Conservation (phyloP, 2,888 invertebrate species). For the Noctua janthina region DNA sequence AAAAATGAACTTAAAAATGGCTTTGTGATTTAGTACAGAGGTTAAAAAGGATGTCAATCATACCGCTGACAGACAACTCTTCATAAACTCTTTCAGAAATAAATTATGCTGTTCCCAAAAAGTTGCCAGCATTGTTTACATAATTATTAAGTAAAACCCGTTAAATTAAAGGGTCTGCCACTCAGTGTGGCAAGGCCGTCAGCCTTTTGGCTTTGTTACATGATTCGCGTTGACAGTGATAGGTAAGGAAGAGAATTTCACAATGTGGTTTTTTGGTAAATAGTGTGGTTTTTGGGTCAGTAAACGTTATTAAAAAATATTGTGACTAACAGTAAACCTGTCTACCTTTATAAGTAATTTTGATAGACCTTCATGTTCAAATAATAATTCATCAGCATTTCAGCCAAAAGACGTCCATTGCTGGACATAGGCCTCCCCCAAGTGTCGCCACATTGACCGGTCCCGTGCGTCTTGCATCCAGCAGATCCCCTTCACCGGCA, state of each 20-base stretch:
- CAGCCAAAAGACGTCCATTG: too few species aligned
- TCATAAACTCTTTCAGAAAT: constrained; percentile 1
- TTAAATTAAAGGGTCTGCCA: constrained; percentile 13
- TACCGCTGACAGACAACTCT: neutral
- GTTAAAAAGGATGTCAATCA: constrained; percentile 7
- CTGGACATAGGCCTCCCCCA: too few species aligned
- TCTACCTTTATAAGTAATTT: neutral
- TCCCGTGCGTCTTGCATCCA: too few species aligned
- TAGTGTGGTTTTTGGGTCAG: neutral
- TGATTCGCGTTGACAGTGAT: neutral
- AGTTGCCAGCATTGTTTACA: constrained; percentile 1
- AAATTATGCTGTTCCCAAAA: neutral
- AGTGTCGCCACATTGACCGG: too few species aligned
- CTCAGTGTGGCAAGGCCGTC: constrained; percentile 4
- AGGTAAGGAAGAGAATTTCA: neutral
- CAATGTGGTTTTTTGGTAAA: neutral
- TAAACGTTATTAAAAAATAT: neutral
- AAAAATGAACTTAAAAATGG: constrained; percentile 21
- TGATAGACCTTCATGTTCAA: neutral
- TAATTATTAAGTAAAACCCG: constrained; percentile 5
- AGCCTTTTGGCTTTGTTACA: constrained; percentile 19
- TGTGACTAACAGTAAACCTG: neutral
- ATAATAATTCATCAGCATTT: neutral
- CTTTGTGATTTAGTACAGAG: neutral
- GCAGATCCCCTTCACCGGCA: too few species aligned